Conservation (phyloP, 2,113 vertebrate genomes). For the Apaloderma vittatum region DNA sequence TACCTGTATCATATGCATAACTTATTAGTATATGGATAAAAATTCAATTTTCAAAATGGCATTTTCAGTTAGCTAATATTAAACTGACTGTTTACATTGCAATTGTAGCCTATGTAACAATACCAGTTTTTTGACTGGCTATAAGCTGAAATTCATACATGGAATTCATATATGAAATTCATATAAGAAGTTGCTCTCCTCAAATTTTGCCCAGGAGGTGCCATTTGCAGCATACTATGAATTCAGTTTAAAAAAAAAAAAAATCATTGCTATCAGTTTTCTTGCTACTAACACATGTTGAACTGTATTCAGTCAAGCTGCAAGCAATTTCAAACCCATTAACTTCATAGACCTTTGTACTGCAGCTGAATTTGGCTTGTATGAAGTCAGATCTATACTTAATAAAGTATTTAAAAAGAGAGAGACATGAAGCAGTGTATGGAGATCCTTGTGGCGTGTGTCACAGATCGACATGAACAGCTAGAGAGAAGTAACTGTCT, state of each 20-base stretch:
- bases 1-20: background rate
- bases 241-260: slow-evolving; percentile 15
- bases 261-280: background rate
- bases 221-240: background rate
- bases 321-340: slow-evolving; percentile 31
- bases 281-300: background rate
- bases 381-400: background rate
- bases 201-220: background rate
- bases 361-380: background rate
- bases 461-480: background rate
- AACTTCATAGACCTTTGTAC: background rate
- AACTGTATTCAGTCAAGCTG: slow-evolving; percentile 3
- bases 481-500: background rate
- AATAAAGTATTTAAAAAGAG: background rate
- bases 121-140: background rate
- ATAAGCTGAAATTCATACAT: background rate
- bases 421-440: background rate
- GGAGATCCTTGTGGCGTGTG: background rate
- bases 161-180: background rate
- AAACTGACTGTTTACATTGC: background rate
- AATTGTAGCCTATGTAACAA: background rate
- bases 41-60: background rate
- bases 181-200: background rate
- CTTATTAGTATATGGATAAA: background rate
- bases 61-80: background rate